phyloP scores from a whole-genome alignment of 2,888 invertebrate genomes.

The Dromius quadrimaculatus region DNA sequence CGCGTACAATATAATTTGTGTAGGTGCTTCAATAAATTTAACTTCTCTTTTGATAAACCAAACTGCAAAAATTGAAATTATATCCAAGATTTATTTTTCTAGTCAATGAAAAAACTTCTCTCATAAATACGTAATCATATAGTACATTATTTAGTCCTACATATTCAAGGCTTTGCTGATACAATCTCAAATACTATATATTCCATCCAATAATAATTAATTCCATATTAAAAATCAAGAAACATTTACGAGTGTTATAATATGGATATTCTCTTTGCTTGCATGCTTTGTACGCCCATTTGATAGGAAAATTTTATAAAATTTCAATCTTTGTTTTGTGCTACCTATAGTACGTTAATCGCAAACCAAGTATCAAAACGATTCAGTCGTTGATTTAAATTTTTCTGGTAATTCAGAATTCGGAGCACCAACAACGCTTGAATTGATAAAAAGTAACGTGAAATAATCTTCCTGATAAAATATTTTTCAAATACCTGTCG shows the following conservation, averaged over 20 bases:
- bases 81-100: conserved; percentile 16
- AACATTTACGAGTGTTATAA: conserved; percentile 11
- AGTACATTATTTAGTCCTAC: conserved; percentile 18
- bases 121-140: conserved; percentile 24
- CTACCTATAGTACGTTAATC: too few relatives aligned
- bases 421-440: too few relatives aligned
- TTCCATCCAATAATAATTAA: conserved; percentile 6
- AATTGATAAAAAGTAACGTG: too few relatives aligned
- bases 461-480: too few relatives aligned
- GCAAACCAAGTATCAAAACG: too few relatives aligned
- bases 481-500: too few relatives aligned
- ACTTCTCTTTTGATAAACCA: conserved; percentile 17
- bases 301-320: conserved; percentile 12
- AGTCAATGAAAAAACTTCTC: conserved; percentile 20
- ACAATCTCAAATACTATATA: background rate
- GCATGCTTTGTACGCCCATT: background rate
- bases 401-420: too few relatives aligned
- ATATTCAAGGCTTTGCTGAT: conserved; percentile 16
- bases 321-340: background rate
- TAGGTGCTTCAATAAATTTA: conserved; percentile 27
- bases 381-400: too few relatives aligned
- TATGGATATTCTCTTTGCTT: background rate
- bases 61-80: conserved; percentile 26
- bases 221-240: conserved; percentile 9
- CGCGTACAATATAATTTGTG: conserved; percentile 23